A percentile compares a stretch with the other conserved stretches of the same genome.
Conservation (phyloP, 2,113 vertebrate species). For the Etheostoma spectabile region DNA sequence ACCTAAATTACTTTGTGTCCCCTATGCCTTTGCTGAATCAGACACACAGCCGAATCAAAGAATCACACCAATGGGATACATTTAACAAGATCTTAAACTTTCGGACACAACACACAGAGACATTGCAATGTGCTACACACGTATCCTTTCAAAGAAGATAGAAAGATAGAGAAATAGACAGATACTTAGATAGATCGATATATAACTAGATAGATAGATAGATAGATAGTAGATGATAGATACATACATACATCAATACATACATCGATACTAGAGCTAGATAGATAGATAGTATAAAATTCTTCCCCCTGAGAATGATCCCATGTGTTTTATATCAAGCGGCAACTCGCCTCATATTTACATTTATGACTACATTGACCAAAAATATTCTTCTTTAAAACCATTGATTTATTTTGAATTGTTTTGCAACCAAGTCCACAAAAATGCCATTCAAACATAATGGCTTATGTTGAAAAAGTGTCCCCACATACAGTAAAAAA, state of each 20-base stretch:
- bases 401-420: too few relatives aligned
- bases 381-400: too few relatives aligned
- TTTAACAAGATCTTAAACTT: slow-evolving; percentile 45
- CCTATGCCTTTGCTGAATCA: slow-evolving; percentile 68
- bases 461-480: too few relatives aligned
- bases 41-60: slow-evolving; percentile 57
- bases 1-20: slow-evolving; percentile 78
- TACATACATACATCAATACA: too few relatives aligned
- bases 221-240: too few relatives aligned
- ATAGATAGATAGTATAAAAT: background rate
- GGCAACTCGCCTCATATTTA: too few relatives aligned
- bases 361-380: too few relatives aligned
- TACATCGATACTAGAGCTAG: background rate
- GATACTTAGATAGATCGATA: background rate
- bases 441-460: too few relatives aligned
- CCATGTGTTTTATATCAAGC: too few relatives aligned
- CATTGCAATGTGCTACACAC: background rate
- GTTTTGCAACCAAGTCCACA: too few relatives aligned
- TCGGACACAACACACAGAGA: slow-evolving; percentile 16
- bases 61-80: slow-evolving; percentile 69
- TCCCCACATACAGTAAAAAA: too few relatives aligned
- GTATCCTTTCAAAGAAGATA: background rate
- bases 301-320: too few relatives aligned
- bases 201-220: background rate
- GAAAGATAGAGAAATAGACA: background rate